Evolutionary conservation across 2,888 invertebrate genomes (phyloP), one percentile per base, ranked within the genome.

Genomic region (Ochlodes sylvanus): DNA sequence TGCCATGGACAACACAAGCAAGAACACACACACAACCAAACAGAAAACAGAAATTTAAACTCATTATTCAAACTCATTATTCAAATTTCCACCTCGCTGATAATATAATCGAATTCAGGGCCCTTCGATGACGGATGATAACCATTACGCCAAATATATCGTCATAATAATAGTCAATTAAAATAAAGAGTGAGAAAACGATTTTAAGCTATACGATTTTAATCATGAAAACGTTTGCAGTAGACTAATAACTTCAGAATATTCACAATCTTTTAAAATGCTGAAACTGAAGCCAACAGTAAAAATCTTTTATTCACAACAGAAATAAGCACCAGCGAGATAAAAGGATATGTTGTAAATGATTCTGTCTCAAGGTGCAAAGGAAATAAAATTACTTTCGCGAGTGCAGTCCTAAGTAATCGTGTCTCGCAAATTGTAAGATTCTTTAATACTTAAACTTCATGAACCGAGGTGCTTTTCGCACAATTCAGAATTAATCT

Each of bases 391-490:
- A 47, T 52, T 62, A 62, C 50, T 19, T 44, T 15, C 61, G 19
- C 61, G 47, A 62, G 34, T 62, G 61, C 61, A 62, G 10, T 27
- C 38, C 32, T 62, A 50, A 34, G 61, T 62, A 62, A 62, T 50
- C 61, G 34, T 62, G 38, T 62, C 61, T 62, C 19, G 61, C 27
- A 50, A 62, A 62, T 61, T 52, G 34, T 50, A 52, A 34, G 50
- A 62, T 50, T 50, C 61, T 50, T 19, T 50, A 19, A 50, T 32
- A n/a, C 27, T 47, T 62, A 34, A 50, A 52, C 50, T 62, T 62
- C 50, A 19, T 19, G 61, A 38, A 50, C 47, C 44, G 32, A 32
- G 17, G 27, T 10, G 61, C 38, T 17, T 50, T 52, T 17, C 61
- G 17, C 50, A 32, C 19, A 52, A 62, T 52, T 50, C 61, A 34